These are phyloP conservation scores for Gonioctena quinquepunctata DNA, from an alignment of 1,140 invertebrate species.

Conservation along the genomic window DNA sequence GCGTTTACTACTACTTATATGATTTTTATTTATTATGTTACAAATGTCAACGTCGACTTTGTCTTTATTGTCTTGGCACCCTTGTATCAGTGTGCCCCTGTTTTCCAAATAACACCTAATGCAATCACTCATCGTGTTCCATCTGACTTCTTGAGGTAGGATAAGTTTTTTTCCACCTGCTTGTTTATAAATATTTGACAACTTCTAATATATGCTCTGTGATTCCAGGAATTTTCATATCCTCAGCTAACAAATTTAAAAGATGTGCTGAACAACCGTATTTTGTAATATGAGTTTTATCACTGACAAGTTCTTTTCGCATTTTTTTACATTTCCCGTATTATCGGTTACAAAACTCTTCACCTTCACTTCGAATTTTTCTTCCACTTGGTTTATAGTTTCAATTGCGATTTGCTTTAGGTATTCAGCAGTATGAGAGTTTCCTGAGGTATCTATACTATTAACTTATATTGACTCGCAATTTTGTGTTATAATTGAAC, in stretches of 20 bases:
- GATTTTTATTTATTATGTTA: constrained; percentile 4
- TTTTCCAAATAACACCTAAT: background rate
- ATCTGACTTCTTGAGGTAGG: background rate
- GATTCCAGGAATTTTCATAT: background rate
- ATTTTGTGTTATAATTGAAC: background rate
- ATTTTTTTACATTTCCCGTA: background rate
- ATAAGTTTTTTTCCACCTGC: constrained; percentile 3
- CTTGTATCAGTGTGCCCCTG: background rate
- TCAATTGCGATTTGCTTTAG: background rate
- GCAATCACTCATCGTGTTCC: constrained; percentile 1
- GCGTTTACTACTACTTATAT: constrained; percentile 1
- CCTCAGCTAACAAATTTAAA: background rate
- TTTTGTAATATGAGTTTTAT: background rate
- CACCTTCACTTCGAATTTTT: background rate
- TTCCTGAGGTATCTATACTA: background rate
- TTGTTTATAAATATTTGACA: background rate
- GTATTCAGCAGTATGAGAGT: constrained; percentile 1
- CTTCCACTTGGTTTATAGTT: background rate
- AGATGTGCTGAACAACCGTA: constrained; percentile 4
- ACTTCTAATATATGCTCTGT: background rate
- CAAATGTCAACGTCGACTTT: background rate
- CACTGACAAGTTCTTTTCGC: background rate
- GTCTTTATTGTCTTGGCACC: background rate
- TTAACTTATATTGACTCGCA: background rate
- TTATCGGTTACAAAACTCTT: background rate